These are phyloP conservation scores for Myotis pilosus DNA, from an alignment of 2,797 vertebrate species.

Conservation along the genomic window DNA sequence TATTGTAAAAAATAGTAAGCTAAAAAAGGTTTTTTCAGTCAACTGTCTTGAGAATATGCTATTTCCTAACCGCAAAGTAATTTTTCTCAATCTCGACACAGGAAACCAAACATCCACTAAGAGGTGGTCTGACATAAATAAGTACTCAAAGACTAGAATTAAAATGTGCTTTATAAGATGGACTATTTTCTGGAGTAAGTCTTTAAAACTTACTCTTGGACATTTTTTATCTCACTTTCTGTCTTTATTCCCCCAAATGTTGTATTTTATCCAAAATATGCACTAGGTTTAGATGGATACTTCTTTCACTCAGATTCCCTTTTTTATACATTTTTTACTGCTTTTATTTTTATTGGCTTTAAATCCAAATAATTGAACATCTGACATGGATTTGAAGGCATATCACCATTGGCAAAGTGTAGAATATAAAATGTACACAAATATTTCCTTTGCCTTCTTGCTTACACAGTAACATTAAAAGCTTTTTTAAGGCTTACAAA, in stretches of 20 bases:
- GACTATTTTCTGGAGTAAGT: background rate
- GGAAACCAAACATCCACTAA: conserved; percentile 52
- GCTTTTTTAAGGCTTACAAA: conserved; percentile 21
- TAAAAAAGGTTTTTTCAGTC: conserved; percentile 46
- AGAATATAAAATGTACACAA: conserved; percentile 4
- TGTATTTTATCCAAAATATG: background rate
- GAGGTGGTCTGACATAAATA: conserved; percentile 47
- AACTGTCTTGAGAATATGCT: conserved; percentile 55
- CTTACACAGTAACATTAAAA: background rate
- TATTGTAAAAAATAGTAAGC: conserved; percentile 60
- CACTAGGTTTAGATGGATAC: background rate
- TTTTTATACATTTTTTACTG: background rate
- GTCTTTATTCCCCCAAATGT: background rate
- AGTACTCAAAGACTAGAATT: conserved; percentile 48
- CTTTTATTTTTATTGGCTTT: conserved; percentile 34
- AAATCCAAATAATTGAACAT: background rate
- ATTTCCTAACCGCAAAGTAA: conserved; percentile 61
- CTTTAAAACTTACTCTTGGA: conserved; percentile 33
- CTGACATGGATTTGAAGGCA: background rate
- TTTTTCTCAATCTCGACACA: conserved; percentile 55
- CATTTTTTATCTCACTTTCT: background rate
- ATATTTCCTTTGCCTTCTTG: conserved; percentile 32
- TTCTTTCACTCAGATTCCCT: background rate
- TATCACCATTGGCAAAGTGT: background rate
- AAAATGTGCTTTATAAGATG: conserved; percentile 20